Evolutionary conservation across 1,140 invertebrate genomes (phyloP).

Genomic region (Cotesia vestalis): DNA sequence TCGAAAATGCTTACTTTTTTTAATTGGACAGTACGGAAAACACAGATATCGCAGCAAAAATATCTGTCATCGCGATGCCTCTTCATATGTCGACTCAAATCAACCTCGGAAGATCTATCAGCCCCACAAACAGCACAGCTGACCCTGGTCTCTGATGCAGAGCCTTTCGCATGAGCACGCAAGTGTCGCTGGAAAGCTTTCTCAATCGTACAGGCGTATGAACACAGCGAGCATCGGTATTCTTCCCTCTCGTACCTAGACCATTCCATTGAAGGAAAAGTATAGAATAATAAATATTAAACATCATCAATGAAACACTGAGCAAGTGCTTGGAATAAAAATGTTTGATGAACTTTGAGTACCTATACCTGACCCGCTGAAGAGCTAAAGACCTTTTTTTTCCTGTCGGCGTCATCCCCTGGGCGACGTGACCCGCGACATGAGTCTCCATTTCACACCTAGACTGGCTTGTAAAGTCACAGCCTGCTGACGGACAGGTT

Average conservation of each 20-base stretch:
- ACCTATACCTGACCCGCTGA: constrained; percentile 66
- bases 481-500: constrained; percentile 60
- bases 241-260: constrained; percentile 68
- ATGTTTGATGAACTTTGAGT: constrained; percentile 45
- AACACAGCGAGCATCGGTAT: constrained; percentile 67
- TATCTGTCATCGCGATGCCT: constrained; percentile 68
- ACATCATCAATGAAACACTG: neutral
- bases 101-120: constrained; percentile 66
- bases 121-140: constrained; percentile 71
- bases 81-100: constrained; percentile 67
- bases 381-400: constrained; percentile 62
- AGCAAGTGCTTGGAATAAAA: constrained; percentile 16
- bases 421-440: constrained; percentile 59
- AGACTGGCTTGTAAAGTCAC: constrained; percentile 58
- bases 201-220: constrained; percentile 70
- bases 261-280: neutral
- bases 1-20: constrained; percentile 63
- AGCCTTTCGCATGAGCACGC: constrained; percentile 60
- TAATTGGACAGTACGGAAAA: constrained; percentile 68
- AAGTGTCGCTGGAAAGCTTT: constrained; percentile 69
- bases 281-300: constrained; percentile 21
- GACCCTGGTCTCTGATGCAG: constrained; percentile 60
- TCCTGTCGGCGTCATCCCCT: constrained; percentile 58
- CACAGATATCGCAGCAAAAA: constrained; percentile 70
- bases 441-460: constrained; percentile 62